Evolutionary conservation across 2,888 invertebrate genomes (phyloP).

Genomic region (Antitype chi): DNA sequence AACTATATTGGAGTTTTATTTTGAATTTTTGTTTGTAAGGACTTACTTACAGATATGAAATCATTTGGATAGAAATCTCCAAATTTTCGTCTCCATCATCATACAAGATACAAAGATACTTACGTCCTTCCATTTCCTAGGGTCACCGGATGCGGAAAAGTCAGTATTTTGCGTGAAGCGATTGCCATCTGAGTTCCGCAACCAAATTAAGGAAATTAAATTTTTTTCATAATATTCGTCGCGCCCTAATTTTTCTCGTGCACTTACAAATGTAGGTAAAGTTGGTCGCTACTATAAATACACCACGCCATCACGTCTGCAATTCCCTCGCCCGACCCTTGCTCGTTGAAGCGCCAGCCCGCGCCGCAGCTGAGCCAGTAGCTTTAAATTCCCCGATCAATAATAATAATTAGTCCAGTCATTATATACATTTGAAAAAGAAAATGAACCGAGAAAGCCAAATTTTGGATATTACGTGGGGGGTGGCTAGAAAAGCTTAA

Average conservation of each 20-base stretch:
- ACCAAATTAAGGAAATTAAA: neutral
- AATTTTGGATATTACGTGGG: no score
- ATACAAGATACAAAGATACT: neutral
- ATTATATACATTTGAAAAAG: no score
- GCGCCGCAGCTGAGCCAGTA: no score
- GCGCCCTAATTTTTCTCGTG: neutral
- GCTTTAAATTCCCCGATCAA: no score
- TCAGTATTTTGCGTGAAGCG: neutral
- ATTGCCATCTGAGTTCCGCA: neutral
- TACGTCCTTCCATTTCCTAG: neutral
- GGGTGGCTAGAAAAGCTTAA: no score
- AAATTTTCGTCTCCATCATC: neutral
- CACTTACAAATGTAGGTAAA: neutral
- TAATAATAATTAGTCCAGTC: no score
- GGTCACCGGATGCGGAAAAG: neutral
- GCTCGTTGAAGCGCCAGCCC: no score
- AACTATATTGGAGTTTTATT: no score
- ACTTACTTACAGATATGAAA: neutral
- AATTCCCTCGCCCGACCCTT: no score
- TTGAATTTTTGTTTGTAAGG: no score
- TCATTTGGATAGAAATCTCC: neutral
- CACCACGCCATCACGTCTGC: neutral
- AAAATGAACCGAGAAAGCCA: no score
- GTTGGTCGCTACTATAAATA: neutral
- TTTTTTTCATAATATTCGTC: neutral